Percentiles rank a stretch among this genome's conserved stretches.
phyloP scores from a whole-genome alignment of 2,888 invertebrate genomes.

The Subacronicta megacephala region DNA sequence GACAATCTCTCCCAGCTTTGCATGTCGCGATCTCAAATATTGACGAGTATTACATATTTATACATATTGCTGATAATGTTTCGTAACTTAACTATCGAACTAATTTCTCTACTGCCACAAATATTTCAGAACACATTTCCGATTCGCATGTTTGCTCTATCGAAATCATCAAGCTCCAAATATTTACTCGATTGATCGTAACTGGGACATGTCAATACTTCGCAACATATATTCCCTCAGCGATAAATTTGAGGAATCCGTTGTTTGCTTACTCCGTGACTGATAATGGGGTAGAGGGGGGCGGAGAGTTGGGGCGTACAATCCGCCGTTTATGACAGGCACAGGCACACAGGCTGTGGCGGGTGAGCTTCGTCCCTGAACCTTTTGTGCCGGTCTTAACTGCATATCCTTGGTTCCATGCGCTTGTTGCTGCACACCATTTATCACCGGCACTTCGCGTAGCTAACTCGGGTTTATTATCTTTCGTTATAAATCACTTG shows the following conservation, averaged over 20 bases:
- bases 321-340: conserved; percentile 76
- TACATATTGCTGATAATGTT: conserved; percentile 31
- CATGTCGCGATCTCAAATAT: conserved; percentile 65
- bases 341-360: conserved; percentile 61
- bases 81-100: conserved; percentile 21
- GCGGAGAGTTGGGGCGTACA: conserved; percentile 65
- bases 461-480: conserved; percentile 46
- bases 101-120: conserved; percentile 16
- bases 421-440: conserved; percentile 57
- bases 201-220: conserved; percentile 26
- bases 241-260: conserved; percentile 59
- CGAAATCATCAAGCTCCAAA: conserved; percentile 14
- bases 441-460: conserved; percentile 51
- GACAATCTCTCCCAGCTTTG: conserved; percentile 75
- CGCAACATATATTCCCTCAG: conserved; percentile 40
- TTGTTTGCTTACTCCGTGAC: conserved; percentile 70
- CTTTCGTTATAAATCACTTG: conserved; percentile 42
- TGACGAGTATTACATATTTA: conserved; percentile 58
- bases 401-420: conserved; percentile 64
- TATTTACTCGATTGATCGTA: conserved; percentile 31
- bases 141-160: conserved; percentile 1
- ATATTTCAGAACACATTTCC: conserved; percentile 20
- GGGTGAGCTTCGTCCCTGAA: conserved; percentile 60
- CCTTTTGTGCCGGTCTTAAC: conserved; percentile 59
- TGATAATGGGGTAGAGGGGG: conserved; percentile 66